A percentile compares a stretch with the other conserved stretches of the same genome.
Conservation (phyloP, 2,888 invertebrate genomes). For the Pseudococcus jackbeardsleyi region DNA sequence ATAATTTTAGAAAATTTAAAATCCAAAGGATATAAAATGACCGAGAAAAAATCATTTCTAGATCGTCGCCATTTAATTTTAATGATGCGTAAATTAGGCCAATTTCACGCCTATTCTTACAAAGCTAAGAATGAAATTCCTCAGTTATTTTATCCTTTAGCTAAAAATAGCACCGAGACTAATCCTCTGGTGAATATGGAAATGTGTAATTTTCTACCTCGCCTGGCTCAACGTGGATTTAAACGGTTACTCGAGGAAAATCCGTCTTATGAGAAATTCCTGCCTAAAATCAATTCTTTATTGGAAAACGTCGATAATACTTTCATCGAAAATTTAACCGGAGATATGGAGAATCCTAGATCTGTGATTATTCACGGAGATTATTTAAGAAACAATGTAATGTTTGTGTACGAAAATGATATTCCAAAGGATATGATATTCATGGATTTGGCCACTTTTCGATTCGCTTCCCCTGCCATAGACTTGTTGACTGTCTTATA, state of each 20-base stretch:
- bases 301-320: not conserved
- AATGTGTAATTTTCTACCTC: not conserved
- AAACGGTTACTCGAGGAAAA: not conserved
- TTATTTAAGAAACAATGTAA: slow-evolving; percentile 33
- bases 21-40: not conserved
- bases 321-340: not conserved
- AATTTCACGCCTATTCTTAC: slow-evolving; percentile 56
- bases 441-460: slow-evolving; percentile 1
- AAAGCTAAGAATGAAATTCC: not conserved
- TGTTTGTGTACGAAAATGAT: slow-evolving; percentile 37
- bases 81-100: slow-evolving; percentile 47
- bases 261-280: not conserved
- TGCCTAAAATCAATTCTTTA: not conserved
- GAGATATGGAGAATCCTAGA: not conserved
- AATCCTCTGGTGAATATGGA: not conserved
- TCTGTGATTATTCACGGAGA: not conserved
- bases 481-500: not conserved
- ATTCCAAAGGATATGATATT: not conserved
- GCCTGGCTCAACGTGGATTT: not conserved
- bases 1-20: slow-evolving; percentile 49
- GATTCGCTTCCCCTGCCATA: not conserved
- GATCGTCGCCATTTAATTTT: slow-evolving; percentile 42
- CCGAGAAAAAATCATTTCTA: slow-evolving; percentile 30
- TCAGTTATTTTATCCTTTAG: not conserved
- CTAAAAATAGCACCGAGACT: not conserved